phyloP scores from a whole-genome alignment of 1,140 invertebrate species.

The Drosophila lini region DNA sequence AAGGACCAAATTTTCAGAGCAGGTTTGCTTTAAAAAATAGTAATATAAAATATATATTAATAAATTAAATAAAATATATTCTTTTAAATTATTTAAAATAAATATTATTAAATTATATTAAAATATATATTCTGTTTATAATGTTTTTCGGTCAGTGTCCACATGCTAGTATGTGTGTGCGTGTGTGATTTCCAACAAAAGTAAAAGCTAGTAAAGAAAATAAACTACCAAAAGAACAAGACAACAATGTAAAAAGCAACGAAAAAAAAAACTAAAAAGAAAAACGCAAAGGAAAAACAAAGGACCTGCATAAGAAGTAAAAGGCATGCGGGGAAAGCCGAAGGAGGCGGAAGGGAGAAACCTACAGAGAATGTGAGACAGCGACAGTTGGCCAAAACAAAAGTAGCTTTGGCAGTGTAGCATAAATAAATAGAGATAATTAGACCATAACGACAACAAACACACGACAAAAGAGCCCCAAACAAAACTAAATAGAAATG shows the following conservation, averaged over 20 bases:
- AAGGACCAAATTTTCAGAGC: too few relatives aligned
- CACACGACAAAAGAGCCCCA: conserved; percentile 32
- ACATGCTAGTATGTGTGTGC: conserved; percentile 6
- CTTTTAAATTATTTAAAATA: neutral
- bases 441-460: conserved; percentile 77
- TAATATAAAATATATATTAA: neutral
- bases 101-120: neutral
- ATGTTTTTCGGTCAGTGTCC: neutral
- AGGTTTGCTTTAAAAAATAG: too few relatives aligned
- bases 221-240: conserved; percentile 42
- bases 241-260: conserved; percentile 23
- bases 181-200: conserved; percentile 41
- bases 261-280: neutral
- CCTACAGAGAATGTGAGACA: conserved; percentile 13
- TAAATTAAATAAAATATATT: neutral
- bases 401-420: conserved; percentile 56
- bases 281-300: conserved; percentile 38
- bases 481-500: conserved; percentile 15
- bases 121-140: neutral
- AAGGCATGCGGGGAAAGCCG: neutral
- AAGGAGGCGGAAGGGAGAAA: neutral
- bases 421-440: conserved; percentile 83
- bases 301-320: conserved; percentile 8
- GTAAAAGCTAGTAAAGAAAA: conserved; percentile 58
- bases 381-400: conserved; percentile 46